Evolutionary conservation across 2,113 vertebrate species (phyloP), one percentile per base, ranked within the genome.

Genomic region (Hemicordylus capensis): DNA sequence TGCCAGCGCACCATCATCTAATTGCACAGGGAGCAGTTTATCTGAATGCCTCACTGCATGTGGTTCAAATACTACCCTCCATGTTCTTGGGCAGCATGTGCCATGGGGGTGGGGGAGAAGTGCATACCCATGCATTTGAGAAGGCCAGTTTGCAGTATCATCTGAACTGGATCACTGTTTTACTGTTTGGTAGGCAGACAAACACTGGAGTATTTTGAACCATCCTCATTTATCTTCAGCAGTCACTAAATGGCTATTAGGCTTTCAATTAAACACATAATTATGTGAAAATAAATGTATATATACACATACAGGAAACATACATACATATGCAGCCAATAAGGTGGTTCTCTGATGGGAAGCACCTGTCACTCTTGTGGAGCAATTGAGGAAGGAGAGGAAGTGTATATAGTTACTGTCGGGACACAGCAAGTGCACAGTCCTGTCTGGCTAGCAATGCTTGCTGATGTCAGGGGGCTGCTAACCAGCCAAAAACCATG

Each of bases 201-300:
- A 26, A 51, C 48, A 72, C 86, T 84, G 85, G 89, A 88, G 88
- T 54, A 85, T 80, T 81, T 85, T 73, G 39, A n/a, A n/a, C 34
- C 90, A 72, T 88, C 83, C 79, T 91, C 58, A 70, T 90, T 93
- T 91, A 91, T 93, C 87, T 91, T 82, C 82, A 89, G 74, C 84
- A 86, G 90, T 92, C 93, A 94, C 90, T 94, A 87, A 93, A 93
- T 90, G 78, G 85, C 89, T 88, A 90, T 90, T 88, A 91, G 91
- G 92, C 87, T n/a, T 87, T 73, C n/a, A n/a, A n/a, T n/a, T n/a
- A n/a, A n/a, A n/a, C n/a, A n/a, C n/a, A n/a, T n/a, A 93, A 90
- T 92, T 88, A 83, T 91, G 85, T 87, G 84, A 90, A 84, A 92
- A 93, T 93, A 91, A 93, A 78, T 46, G 56, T 88, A 80, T 78